A percentile compares a stretch with the other conserved stretches of the same genome.
phyloP scores from a whole-genome alignment of 2,888 invertebrate genomes.

The Drosophila mimetica region DNA sequence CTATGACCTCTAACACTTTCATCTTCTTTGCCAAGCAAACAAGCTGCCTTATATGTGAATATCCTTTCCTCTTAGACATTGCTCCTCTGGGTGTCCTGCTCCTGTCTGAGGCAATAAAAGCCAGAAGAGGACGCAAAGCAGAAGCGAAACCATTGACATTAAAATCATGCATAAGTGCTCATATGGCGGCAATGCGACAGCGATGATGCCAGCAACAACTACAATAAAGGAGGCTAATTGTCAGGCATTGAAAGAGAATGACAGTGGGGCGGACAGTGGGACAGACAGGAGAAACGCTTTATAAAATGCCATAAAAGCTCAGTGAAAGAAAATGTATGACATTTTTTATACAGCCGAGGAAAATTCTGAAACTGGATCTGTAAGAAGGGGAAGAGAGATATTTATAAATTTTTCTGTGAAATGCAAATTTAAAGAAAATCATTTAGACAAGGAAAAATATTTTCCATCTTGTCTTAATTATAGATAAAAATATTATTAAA shows the following conservation, averaged over 20 bases:
- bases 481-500: too few relatives aligned
- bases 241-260: conserved; percentile 68
- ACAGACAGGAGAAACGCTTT: conserved; percentile 7
- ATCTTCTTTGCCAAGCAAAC: conserved; percentile 66
- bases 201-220: conserved; percentile 39
- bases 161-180: conserved; percentile 82
- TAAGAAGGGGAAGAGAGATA: too few relatives aligned
- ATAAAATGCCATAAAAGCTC: conserved; percentile 28
- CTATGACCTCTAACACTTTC: conserved; percentile 75
- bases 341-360: too few relatives aligned
- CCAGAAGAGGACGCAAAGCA: conserved; percentile 36
- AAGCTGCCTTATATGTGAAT: conserved; percentile 43
- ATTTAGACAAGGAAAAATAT: too few relatives aligned
- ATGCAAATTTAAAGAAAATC: too few relatives aligned
- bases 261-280: conserved; percentile 40
- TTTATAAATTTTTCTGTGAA: too few relatives aligned
- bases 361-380: too few relatives aligned
- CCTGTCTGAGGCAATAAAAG: conserved; percentile 44
- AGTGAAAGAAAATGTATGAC: background rate
- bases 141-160: conserved; percentile 79
- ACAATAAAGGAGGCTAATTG: conserved; percentile 60
- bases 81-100: conserved; percentile 34
- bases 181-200: conserved; percentile 71
- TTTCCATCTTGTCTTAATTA: too few relatives aligned
- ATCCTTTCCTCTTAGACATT: conserved; percentile 25